Evolutionary conservation across 2,113 vertebrate genomes (phyloP).

Genomic region (Merops nubicus): DNA sequence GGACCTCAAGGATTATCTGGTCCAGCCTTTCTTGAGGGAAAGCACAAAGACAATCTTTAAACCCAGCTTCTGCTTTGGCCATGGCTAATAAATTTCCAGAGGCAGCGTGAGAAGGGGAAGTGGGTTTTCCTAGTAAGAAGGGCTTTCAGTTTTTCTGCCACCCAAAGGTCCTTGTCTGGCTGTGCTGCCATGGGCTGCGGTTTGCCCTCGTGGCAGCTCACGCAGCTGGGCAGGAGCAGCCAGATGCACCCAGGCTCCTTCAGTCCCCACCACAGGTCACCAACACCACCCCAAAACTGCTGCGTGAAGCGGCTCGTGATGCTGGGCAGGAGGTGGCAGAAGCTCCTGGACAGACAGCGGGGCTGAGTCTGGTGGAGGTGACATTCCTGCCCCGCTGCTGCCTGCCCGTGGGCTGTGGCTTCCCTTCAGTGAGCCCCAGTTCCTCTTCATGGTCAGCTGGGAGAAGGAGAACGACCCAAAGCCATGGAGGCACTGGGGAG

Average conservation of each 20-base stretch:
- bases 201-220: not conserved
- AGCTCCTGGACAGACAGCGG: not conserved
- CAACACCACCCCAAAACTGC: not conserved
- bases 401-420: not conserved
- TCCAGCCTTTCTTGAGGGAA: not conserved
- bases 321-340: not conserved
- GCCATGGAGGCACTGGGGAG: not conserved
- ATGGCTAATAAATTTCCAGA: not conserved
- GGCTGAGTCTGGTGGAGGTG: accelerated
- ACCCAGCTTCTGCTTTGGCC: not conserved
- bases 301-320: accelerated
- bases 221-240: not conserved
- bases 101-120: not conserved
- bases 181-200: not conserved
- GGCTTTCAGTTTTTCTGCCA: not conserved
- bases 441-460: not conserved
- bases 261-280: not conserved
- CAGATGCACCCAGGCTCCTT: not conserved
- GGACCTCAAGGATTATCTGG: not conserved
- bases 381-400: not conserved
- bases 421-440: not conserved
- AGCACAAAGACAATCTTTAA: not conserved
- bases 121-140: slow-evolving; percentile 1
- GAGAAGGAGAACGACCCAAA: not conserved
- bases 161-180: not conserved